Base-by-base conservation (phyloP, 2,113 vertebrate species). In the Cheirogaleus medius region DNA sequence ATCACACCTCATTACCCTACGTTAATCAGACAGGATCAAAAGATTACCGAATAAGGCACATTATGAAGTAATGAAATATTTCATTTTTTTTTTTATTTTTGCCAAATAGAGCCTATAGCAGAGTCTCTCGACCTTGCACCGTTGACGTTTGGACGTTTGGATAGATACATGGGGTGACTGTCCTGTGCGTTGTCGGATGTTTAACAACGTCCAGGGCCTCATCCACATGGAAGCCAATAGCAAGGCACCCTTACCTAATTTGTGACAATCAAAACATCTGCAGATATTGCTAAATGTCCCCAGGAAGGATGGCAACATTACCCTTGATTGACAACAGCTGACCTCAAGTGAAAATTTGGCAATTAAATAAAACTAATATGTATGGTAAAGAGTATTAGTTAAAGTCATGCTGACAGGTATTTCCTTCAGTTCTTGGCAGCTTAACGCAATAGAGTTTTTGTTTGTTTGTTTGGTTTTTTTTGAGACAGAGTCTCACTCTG, bases 1-100 rank as follows among this genome's bases (percentile, higher is more conserved):
- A 71, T 8, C 71, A 47, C 14, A 29, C 7, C 39, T 74, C 71
- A 74, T 32, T 17, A 15, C 25, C 25, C 71, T 37, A 80, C 60
- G 44, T 18, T 34, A 78, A 52, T 34, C n/a, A 85, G 12, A 32
- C 39, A 27, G 34, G 23, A 91, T 54, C 20, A 54, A 29, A 85
- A 69, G 20, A 21, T 73, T 44, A 63, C 32, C 37, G 9, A 54
- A 64, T 54, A 80, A 87, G 17, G 15, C 23, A 71, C 42, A 64
- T 54, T 42, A 73, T 64, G 29, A 64, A 29, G 44, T 49, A 95
- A 69, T 25, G n/a, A 63, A 54, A n/a, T 54, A 54, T 84, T 82
- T 77, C 47, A 68, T 76, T 64, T 37, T 71, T 64, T 37, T 71
- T 54, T 78, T 71, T 95, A 63, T n/a, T 20, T 71, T 91, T 87